Percentiles rank a stretch among this genome's conserved stretches.
Conservation (phyloP, 1,140 invertebrate genomes). For the Acromyrmex echinatior region DNA sequence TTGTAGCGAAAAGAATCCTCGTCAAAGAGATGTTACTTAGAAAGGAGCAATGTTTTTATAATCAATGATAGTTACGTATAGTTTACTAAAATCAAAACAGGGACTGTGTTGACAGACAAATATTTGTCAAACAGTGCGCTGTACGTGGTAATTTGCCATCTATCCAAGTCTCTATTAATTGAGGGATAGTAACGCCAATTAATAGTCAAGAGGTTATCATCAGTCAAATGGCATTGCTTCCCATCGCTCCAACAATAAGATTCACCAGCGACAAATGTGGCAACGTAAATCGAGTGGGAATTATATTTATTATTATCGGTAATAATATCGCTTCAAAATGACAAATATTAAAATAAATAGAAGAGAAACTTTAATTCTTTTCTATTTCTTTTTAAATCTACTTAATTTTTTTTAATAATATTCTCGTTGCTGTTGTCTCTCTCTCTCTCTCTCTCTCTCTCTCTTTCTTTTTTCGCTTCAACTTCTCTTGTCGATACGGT, state of each 20-base stretch:
- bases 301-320: not conserved
- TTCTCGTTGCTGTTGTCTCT: not conserved
- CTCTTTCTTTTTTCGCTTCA: not conserved
- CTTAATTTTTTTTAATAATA: not conserved
- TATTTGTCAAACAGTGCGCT: conserved; percentile 71
- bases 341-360: not conserved
- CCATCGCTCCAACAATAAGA: not conserved
- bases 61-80: conserved; percentile 8
- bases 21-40: too few species aligned
- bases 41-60: not conserved
- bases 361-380: not conserved
- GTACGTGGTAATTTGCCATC: conserved; percentile 69
- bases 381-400: not conserved
- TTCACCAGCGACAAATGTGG: not conserved
- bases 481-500: not conserved
- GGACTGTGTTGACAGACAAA: conserved; percentile 70
- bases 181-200: conserved; percentile 73
- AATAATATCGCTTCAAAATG: not conserved
- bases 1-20: not conserved
- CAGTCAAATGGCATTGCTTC: conserved; percentile 28
- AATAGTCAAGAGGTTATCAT: conserved; percentile 68
- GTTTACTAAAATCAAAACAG: conserved; percentile 35
- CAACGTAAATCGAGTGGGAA: not conserved
- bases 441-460: not conserved
- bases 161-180: conserved; percentile 69